Evolutionary conservation across 2,113 vertebrate species (phyloP), one percentile per base, ranked within the genome.

Genomic region (Varanus salvator): DNA sequence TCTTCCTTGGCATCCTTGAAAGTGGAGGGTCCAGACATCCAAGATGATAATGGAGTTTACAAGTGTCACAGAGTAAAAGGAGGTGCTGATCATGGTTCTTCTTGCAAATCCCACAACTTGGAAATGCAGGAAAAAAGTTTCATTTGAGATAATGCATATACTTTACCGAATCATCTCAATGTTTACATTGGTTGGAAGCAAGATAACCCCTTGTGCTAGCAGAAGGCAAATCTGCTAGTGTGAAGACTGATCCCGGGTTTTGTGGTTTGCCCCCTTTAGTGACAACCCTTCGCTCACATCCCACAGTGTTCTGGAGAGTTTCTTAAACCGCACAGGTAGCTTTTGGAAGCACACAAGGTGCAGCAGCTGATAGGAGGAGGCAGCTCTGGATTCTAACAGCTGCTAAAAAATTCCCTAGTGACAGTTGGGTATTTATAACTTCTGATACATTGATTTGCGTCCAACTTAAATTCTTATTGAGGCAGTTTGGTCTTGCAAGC

Each of bases 11-110:
- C 99, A 99, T 99, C 82, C 99, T 98, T 86, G 99, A 99, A 66
- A 99, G 98, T 27, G 99, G 99, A 2, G 99, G 99, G 92, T 99
- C 99, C 95, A 99, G 95, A 91, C 99, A 99, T 90, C 99, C 99
- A 92, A 99, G 98, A 96, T 99, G 99, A 92, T 99, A 99, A 97
- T 99, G 98, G 3, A 99, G 98, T 95, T 99, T 99, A 95, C 99
- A 99, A 82, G 99, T 99, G 95, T 99, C 99, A 92, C 99, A 99
- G 74, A 99, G 93, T 38, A 99, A 97, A 60, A 99, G 97, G 1
- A 99, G 97, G 86, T 99, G 99, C 64, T 99, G 99, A 96, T 99
- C 99, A 94, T 99, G 98, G 94, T 98, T 99, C 97, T 99, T 99
- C 97, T 99, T 99, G 96, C 99, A 99, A 96, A 99, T 99, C 87